Percentiles rank a stretch among this genome's conserved stretches.
These are phyloP conservation scores for Limanda limanda DNA, from an alignment of 2,113 vertebrate species.

Conservation along the genomic window DNA sequence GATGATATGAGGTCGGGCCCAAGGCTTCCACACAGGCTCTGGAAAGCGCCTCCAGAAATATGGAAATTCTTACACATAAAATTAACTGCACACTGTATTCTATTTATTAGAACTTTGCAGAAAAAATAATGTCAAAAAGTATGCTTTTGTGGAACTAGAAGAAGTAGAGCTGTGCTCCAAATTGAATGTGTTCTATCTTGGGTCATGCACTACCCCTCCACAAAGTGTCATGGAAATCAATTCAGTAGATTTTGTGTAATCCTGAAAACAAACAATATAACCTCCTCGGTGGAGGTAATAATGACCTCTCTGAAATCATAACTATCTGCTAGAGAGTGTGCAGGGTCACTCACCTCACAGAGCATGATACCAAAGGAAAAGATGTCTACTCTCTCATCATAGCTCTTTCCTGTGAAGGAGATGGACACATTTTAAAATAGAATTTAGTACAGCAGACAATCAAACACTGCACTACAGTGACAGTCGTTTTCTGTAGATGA, in stretches of 20 bases:
- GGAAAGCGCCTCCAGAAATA: slow-evolving; percentile 1
- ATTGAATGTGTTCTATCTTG: too few species aligned
- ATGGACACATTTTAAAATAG: not conserved
- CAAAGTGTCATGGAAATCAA: too few species aligned
- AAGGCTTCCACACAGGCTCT: slow-evolving; percentile 19
- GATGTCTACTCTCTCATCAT: slow-evolving; percentile 97
- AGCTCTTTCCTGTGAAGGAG: slow-evolving; percentile 88
- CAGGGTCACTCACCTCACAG: slow-evolving; percentile 88
- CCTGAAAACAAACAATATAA: too few species aligned
- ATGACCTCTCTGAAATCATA: too few species aligned
- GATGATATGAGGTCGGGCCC: slow-evolving; percentile 31
- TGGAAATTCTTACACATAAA: slow-evolving; percentile 24
- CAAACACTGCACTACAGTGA: not conserved
- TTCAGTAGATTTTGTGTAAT: too few species aligned
- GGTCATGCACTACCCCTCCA: too few species aligned
- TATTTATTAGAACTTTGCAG: not conserved
- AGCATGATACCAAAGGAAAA: slow-evolving; percentile 99
- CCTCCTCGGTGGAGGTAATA: too few species aligned
- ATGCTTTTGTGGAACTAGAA: too few species aligned
- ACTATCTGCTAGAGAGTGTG: not conserved
- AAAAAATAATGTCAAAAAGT: too few species aligned
- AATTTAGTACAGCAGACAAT: not conserved
- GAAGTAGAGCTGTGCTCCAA: too few species aligned
- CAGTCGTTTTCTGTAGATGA: not conserved
- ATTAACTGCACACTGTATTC: slow-evolving; percentile 2